Conservation (phyloP, 2,888 invertebrate species). For the Aelia acuminata region DNA sequence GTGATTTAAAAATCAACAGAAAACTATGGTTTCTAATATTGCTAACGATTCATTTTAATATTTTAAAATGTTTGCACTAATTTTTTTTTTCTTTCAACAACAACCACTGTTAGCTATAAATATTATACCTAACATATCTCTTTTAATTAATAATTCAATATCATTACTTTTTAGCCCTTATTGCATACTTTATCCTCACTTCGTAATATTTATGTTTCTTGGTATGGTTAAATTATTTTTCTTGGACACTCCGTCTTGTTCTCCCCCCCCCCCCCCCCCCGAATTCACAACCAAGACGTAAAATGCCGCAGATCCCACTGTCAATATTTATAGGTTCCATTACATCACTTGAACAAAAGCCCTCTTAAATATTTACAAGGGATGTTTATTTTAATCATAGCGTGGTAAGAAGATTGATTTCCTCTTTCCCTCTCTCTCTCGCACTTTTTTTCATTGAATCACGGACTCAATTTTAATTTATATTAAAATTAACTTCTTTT, state of each 20-base stretch:
- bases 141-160: too few relatives aligned
- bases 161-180: too few relatives aligned
- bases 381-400: constrained; percentile 13
- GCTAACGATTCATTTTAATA: too few relatives aligned
- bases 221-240: neutral
- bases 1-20: too few relatives aligned
- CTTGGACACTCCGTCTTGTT: neutral
- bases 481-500: too few relatives aligned
- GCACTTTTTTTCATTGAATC: neutral
- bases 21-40: too few relatives aligned
- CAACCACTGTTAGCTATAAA: too few relatives aligned
- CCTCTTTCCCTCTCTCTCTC: neutral
- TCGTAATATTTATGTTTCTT: too few relatives aligned
- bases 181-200: too few relatives aligned
- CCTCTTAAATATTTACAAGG: constrained; percentile 41
- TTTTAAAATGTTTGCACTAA: too few relatives aligned
- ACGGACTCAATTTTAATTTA: neutral
- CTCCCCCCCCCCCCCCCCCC: neutral
- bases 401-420: neutral
- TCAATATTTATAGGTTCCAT: neutral
- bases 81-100: too few relatives aligned
- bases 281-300: neutral
- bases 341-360: constrained; percentile 19
- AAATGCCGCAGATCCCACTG: neutral
- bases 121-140: too few relatives aligned